Evolutionary conservation across 2,797 vertebrate genomes (phyloP).

Genomic region (Ciconia nigra): DNA sequence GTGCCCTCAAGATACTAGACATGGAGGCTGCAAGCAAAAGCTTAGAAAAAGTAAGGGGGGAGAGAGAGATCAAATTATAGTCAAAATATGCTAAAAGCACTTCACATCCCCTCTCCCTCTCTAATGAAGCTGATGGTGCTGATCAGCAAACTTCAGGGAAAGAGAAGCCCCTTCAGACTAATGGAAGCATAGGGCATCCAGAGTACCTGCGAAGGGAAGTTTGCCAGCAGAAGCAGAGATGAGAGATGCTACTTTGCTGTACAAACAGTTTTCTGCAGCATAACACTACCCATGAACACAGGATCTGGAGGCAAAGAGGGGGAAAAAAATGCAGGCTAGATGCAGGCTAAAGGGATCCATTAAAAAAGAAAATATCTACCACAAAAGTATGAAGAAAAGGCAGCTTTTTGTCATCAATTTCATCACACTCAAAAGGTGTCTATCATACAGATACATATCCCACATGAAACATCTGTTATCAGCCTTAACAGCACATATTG

Average conservation of each 20-base stretch:
- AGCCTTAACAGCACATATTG: neutral
- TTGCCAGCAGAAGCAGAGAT: neutral
- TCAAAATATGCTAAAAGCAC: neutral
- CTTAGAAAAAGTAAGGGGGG: neutral
- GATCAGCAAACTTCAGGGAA: neutral
- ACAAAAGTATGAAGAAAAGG: neutral
- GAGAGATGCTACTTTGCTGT: neutral
- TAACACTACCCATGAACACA: neutral
- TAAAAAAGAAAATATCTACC: neutral
- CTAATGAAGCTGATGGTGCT: neutral
- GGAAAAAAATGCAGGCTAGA: neutral
- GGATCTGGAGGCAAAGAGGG: neutral
- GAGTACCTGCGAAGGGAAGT: neutral
- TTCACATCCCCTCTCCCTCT: neutral
- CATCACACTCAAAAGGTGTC: neutral
- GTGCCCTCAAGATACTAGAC: neutral
- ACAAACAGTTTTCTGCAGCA: neutral
- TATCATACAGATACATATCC: rapidly evolving
- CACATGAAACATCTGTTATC: neutral
- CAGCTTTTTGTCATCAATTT: neutral
- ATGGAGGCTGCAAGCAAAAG: neutral
- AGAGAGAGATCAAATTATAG: neutral
- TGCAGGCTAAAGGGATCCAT: neutral
- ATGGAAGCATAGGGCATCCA: neutral
- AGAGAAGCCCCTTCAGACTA: neutral